phyloP scores from a whole-genome alignment of 2,113 vertebrate species.

The Okapia johnstoni region DNA sequence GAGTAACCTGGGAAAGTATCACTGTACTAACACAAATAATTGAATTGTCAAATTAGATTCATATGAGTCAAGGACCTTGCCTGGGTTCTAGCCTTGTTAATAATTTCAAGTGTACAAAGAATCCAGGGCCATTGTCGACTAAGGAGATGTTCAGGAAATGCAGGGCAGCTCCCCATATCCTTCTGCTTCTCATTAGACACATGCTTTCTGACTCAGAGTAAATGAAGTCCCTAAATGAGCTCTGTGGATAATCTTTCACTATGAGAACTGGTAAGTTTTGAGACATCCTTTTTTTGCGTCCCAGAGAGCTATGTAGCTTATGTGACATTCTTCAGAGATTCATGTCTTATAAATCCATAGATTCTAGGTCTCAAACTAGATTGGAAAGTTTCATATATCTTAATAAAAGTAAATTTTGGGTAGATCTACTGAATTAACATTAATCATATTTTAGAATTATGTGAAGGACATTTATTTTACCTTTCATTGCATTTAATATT shows the following conservation, averaged over 20 bases:
- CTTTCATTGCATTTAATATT: not conserved
- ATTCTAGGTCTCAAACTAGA: not conserved
- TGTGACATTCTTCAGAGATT: not conserved
- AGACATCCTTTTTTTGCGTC: not conserved
- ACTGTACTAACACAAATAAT: not conserved
- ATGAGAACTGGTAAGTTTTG: not conserved
- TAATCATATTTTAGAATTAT: not conserved
- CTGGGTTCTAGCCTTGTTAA: not conserved
- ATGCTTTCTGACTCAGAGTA: not conserved
- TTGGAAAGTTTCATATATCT: not conserved
- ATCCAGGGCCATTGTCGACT: not conserved
- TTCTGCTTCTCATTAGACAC: not conserved
- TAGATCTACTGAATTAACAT: not conserved
- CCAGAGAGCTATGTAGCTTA: not conserved
- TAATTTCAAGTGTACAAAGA: not conserved
- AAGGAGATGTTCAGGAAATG: not conserved
- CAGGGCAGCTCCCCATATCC: not conserved
- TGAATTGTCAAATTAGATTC: not conserved
- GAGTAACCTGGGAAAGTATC: not conserved
- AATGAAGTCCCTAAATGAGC: not conserved
- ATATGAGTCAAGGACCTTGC: not conserved
- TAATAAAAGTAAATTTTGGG: not conserved
- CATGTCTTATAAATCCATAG: not conserved
- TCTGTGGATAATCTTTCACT: not conserved
- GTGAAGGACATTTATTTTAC: not conserved